phyloP scores from a whole-genome alignment of 1,140 invertebrate species.

The Goniozus legneri region DNA sequence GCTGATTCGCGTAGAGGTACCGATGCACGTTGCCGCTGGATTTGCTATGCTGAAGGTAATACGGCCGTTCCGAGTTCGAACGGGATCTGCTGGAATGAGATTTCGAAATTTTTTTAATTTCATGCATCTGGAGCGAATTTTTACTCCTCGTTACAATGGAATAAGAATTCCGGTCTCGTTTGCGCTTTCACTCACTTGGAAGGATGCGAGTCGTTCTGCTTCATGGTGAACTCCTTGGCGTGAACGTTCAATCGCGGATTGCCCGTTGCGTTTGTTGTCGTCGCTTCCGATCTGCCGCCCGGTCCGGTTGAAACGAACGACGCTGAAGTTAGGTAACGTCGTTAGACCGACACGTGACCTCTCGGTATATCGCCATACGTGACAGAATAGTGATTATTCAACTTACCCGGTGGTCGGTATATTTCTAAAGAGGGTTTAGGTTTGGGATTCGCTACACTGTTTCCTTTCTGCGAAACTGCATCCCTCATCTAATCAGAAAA shows the following conservation, averaged over 20 bases:
- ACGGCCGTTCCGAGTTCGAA: conserved; percentile 37
- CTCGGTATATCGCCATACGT: neutral
- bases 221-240: conserved; percentile 82
- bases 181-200: conserved; percentile 51
- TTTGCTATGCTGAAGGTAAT: conserved; percentile 59
- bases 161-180: neutral
- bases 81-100: too few relatives aligned
- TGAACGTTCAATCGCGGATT: conserved; percentile 70
- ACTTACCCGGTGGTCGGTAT: conserved; percentile 80
- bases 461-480: conserved; percentile 46
- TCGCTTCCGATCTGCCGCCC: conserved; percentile 49
- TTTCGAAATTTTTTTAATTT: too few relatives aligned
- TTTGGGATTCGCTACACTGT: conserved; percentile 39
- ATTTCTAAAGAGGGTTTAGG: conserved; percentile 80
- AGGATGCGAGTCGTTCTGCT: conserved; percentile 60
- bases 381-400: conserved; percentile 1
- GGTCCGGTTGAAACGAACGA: neutral
- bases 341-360: neutral
- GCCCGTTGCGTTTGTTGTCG: conserved; percentile 34
- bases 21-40: conserved; percentile 60
- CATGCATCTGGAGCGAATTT: too few relatives aligned
- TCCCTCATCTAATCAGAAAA: conserved; percentile 54
- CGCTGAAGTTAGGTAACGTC: too few relatives aligned
- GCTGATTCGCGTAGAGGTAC: conserved; percentile 53
- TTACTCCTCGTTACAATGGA: neutral